phyloP scores from a whole-genome alignment of 2,888 invertebrate species.

The Pardosa pseudoannulata region DNA sequence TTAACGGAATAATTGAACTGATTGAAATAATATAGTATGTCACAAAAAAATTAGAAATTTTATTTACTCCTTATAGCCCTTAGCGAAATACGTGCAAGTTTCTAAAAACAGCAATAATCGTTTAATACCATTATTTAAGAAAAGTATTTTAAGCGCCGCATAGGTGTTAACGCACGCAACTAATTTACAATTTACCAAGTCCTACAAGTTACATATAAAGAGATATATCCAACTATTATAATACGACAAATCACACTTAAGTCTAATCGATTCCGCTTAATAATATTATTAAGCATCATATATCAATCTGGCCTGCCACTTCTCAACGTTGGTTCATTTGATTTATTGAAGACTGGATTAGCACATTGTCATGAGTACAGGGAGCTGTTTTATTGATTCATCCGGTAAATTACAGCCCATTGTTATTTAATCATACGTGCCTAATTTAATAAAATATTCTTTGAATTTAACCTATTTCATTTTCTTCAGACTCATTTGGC shows the following conservation, averaged over 20 bases:
- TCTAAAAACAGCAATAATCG: no score
- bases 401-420: conserved; percentile 26
- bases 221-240: conserved; percentile 28
- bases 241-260: conserved; percentile 45
- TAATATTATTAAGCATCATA: conserved; percentile 27
- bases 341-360: conserved; percentile 47
- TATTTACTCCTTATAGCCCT: no score
- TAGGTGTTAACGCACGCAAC: neutral
- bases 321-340: conserved; percentile 15
- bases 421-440: conserved; percentile 25
- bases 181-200: neutral
- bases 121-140: no score
- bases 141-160: no score
- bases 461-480: no score
- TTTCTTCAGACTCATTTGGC: no score
- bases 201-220: neutral
- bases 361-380: conserved; percentile 43
- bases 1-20: no score
- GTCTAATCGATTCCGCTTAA: conserved; percentile 36
- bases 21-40: no score
- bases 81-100: no score
- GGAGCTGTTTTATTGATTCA: conserved; percentile 33
- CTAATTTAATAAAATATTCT: neutral
- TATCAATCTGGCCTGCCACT: conserved; percentile 37
- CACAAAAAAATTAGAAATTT: no score